Conservation (phyloP, 2,113 vertebrate genomes). For the Forbesichthys papilliferus region DNA sequence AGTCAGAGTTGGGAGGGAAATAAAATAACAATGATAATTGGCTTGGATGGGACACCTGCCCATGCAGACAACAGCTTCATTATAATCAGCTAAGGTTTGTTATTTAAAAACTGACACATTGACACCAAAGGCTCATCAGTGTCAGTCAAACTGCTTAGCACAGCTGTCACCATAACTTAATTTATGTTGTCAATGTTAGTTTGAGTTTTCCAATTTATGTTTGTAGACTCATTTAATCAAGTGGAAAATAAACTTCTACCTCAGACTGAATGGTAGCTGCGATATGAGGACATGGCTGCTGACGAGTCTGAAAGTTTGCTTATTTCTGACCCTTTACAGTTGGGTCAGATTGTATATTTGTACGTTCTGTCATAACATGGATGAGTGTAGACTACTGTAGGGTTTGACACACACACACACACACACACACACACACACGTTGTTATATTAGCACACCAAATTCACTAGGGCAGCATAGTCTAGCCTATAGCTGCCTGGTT, state of each 20-base stretch:
- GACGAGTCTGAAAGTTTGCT: no score
- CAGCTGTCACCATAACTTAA: neutral
- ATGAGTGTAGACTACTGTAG: no score
- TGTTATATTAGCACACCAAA: neutral
- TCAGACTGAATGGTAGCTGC: no score
- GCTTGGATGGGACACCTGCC: neutral
- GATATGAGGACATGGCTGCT: no score
- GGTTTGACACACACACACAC: neutral
- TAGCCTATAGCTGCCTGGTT: no score
- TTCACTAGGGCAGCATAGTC: neutral
- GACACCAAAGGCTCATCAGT: neutral
- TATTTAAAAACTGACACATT: neutral
- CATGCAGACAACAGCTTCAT: neutral
- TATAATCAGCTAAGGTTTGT: neutral
- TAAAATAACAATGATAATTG: neutral
- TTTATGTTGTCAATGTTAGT: neutral
- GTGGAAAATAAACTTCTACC: no score
- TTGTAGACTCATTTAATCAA: no score
- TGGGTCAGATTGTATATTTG: no score
- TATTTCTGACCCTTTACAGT: no score
- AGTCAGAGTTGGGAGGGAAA: neutral
- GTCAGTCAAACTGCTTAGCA: neutral
- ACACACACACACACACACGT: neutral
- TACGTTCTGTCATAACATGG: no score
- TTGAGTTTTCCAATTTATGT: neutral